Conservation (phyloP, 2,797 vertebrate genomes). For the Myotis pilosus region DNA sequence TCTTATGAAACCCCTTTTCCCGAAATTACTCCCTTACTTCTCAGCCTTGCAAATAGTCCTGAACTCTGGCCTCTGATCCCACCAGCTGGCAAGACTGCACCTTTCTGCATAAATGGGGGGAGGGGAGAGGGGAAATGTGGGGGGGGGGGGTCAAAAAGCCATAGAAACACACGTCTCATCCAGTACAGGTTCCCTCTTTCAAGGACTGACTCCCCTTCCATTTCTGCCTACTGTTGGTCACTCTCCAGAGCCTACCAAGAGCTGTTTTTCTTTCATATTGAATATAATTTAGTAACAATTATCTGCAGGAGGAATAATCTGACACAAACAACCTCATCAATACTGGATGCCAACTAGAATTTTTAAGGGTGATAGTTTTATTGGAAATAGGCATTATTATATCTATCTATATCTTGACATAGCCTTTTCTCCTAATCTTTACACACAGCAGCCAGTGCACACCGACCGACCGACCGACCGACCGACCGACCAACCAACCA, state of each 20-base stretch:
- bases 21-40: background rate
- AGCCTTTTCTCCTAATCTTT: background rate
- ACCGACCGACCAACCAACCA: background rate
- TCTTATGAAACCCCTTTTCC: background rate
- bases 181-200: background rate
- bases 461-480: background rate
- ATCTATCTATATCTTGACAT: background rate
- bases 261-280: background rate
- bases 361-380: background rate
- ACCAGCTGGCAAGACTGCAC: background rate
- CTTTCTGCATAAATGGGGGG: background rate
- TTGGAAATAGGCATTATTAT: background rate
- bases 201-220: background rate
- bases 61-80: background rate
- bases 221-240: background rate
- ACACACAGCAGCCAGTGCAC: background rate
- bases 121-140: rapidly evolving
- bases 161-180: background rate
- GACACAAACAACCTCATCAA: background rate
- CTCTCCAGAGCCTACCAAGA: background rate
- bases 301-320: background rate
- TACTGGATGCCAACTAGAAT: background rate
- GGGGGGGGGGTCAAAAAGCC: background rate
- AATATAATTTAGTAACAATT: background rate
- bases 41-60: background rate